Percentiles rank a stretch among this genome's conserved stretches.
Conservation (phyloP, 2,113 vertebrate genomes). For the Ammodytes marinus region DNA sequence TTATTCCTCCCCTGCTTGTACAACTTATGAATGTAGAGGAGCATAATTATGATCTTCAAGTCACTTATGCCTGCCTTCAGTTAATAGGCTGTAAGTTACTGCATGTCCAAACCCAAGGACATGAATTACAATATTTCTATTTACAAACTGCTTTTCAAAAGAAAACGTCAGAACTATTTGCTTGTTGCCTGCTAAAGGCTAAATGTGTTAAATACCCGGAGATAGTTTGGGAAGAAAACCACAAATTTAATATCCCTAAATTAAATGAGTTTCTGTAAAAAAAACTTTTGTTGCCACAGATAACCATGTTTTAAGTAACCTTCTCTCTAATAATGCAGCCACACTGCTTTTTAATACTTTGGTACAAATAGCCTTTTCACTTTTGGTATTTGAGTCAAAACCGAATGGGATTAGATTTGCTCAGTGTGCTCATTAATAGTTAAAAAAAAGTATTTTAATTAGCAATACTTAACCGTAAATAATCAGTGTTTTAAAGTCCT, state of each 20-base stretch:
- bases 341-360: background rate
- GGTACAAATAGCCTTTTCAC: background rate
- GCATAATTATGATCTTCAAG: background rate
- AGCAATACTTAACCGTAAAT: background rate
- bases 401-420: background rate
- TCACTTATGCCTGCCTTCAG: background rate
- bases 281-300: background rate
- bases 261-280: background rate
- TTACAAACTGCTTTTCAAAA: background rate
- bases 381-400: background rate
- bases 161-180: background rate
- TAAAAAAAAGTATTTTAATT: background rate
- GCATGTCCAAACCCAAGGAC: background rate
- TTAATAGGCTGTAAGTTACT: background rate
- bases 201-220: background rate
- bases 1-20: constrained; percentile 24
- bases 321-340: background rate
- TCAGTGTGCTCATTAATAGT: background rate
- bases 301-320: background rate
- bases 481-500: background rate
- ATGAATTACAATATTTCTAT: background rate
- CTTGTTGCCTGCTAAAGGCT: background rate
- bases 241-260: background rate
- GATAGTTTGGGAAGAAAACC: background rate
- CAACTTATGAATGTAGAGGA: constrained; percentile 13